Percentiles rank a stretch among this genome's conserved stretches.
Conservation (phyloP, 2,888 invertebrate species). For the Netelia virgata region DNA sequence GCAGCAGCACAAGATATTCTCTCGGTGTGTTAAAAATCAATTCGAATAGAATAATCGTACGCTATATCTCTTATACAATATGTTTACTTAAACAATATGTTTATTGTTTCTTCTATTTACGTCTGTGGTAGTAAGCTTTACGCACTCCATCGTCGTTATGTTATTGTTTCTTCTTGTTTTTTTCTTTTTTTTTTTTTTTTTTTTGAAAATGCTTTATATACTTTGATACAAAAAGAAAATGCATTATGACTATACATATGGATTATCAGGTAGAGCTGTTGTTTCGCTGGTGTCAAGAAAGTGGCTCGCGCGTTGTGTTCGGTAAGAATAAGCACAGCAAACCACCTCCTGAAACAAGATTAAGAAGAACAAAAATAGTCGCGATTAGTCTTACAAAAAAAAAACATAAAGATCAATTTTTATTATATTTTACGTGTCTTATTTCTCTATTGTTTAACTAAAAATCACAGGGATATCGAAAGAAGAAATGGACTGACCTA, state of each 20-base stretch:
- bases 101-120: slow-evolving; percentile 29
- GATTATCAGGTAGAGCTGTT: slow-evolving; percentile 67
- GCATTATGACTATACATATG: slow-evolving; percentile 74
- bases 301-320: slow-evolving; percentile 94
- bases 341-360: slow-evolving; percentile 89
- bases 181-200: slow-evolving; percentile 30
- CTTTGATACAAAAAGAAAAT: slow-evolving; percentile 70
- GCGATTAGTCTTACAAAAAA: not conserved
- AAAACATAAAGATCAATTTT: not conserved
- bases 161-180: slow-evolving; percentile 10
- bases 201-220: slow-evolving; percentile 65
- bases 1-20: slow-evolving; percentile 22
- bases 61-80: slow-evolving; percentile 50
- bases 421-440: not conserved
- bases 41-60: slow-evolving; percentile 41
- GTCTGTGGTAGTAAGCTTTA: slow-evolving; percentile 48
- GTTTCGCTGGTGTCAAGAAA: slow-evolving; percentile 85
- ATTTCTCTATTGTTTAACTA: not conserved
- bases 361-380: slow-evolving; percentile 19
- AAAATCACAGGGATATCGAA: not conserved
- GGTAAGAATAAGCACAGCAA: slow-evolving; percentile 95
- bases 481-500: slow-evolving; percentile 84
- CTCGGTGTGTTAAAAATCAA: slow-evolving; percentile 35
- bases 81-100: slow-evolving; percentile 55
- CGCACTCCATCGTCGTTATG: slow-evolving; percentile 44